Evolutionary conservation across 2,113 vertebrate species (phyloP).

Genomic region (western clawed frog (Xenopus tropicalis)): UCB_Xtro_10.0 CM004447.2:47597001-47597500

Average conservation of each 20-base stretch:
- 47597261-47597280: no score
- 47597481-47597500: not conserved
- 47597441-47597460: conserved; percentile 39
- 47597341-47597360: no score
- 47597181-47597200: not conserved
- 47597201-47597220: not conserved
- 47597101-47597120: not conserved
- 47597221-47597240: no score
- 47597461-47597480: conserved; percentile 10
- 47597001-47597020: conserved; percentile 22
- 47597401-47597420: conserved; percentile 36
- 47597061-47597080: not conserved
- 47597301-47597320: no score
- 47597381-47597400: not conserved
- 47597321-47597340: no score
- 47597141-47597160: not conserved
- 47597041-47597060: not conserved
- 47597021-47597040: not conserved
- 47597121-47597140: not conserved
- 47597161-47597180: not conserved
- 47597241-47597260: no score
- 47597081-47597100: not conserved
- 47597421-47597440: conserved; percentile 49
- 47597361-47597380: not conserved
- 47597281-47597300: no score